Percentiles rank a stretch among this genome's conserved stretches.
phyloP scores from a whole-genome alignment of 2,113 vertebrate genomes.

The Stegastes partitus region DNA sequence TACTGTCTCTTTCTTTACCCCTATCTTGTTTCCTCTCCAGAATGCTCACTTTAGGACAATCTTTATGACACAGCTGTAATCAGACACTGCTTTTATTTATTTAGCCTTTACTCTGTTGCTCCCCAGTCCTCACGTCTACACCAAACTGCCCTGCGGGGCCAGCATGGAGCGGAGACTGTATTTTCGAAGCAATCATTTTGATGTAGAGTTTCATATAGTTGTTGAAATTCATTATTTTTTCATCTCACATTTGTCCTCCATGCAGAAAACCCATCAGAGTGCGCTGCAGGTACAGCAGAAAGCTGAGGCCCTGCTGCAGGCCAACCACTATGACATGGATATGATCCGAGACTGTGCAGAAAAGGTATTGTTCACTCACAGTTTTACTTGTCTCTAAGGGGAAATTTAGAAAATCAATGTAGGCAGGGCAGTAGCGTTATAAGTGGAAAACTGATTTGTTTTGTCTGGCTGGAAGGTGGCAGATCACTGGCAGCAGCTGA shows the following conservation, averaged over 20 bases:
- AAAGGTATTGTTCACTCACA: conserved; percentile 79
- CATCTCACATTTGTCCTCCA: conserved; percentile 1
- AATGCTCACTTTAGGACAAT: conserved; percentile 16
- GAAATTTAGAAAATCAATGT: background rate
- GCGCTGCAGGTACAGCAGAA: conserved; percentile 99
- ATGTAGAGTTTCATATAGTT: conserved; percentile 13
- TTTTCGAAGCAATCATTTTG: conserved; percentile 38
- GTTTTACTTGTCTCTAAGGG: background rate
- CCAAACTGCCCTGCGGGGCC: conserved; percentile 22
- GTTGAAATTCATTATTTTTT: conserved; percentile 27
- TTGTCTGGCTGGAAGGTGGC: conserved; percentile 85
- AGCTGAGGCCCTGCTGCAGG: conserved; percentile 95
- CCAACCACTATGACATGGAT: conserved; percentile 98
- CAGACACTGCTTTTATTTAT: conserved; percentile 34
- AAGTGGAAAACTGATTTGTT: conserved; percentile 5
- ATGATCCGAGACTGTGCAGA: conserved; percentile 98
- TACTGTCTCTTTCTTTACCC: background rate
- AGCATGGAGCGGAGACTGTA: conserved; percentile 1
- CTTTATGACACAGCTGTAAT: conserved; percentile 31
- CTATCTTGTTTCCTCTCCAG: conserved; percentile 36
- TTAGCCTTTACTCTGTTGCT: conserved; percentile 24
- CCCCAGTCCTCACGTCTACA: background rate
- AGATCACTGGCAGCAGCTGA: conserved; percentile 98
- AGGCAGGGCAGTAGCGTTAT: background rate
- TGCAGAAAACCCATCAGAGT: conserved; percentile 98